Evolutionary conservation across 2,113 vertebrate species (phyloP), one percentile per base, ranked within the genome.

Genomic region (Zootoca vivipara): DNA sequence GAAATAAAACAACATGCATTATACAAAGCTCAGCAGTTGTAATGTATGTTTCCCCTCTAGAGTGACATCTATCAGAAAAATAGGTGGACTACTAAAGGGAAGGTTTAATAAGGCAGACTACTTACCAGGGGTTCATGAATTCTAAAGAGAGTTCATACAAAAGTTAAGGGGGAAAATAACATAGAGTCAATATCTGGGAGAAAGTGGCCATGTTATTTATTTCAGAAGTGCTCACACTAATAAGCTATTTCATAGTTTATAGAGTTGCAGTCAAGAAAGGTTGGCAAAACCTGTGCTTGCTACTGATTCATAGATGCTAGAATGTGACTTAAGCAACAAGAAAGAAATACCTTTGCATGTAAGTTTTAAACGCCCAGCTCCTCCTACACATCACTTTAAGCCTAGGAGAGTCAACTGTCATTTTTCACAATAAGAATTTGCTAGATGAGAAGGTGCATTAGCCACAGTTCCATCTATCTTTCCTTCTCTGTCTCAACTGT

Each of bases 31-130:
- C 87, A 82, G 90, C 72, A 85, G 89, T 22, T 70, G 64, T 65
- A 88, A 81, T 85, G 62, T 13, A 58, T 10, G 56, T 89, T 83
- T 94, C 83, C 75, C 87, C 69, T 85, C 30, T 7, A 79, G 75
- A 91, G 87, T 86, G 74, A 35, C 82, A 67, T 90, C 80, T n/a
- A 87, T 91, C 86, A 90, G 85, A 83, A 69, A 85, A 90, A 1
- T 89, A 87, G 74, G 80, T 86, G 89, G 93, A 92, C 69, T 85
- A 90, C 92, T 90, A 77, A 86, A 87, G 78, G 87, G 78, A 87
- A 92, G 28, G 42, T 88, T 90, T 82, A 91, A 46, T 26, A 92
- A 92, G 62, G 70, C 13, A 16, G 85, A 52, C 78, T 84, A 26
- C 42, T 78, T 82, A 89, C 40, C 0, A 70, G 0, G 85, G 85